Base-by-base conservation (phyloP, 2,797 vertebrate genomes). In the Falco columbarius region DNA sequence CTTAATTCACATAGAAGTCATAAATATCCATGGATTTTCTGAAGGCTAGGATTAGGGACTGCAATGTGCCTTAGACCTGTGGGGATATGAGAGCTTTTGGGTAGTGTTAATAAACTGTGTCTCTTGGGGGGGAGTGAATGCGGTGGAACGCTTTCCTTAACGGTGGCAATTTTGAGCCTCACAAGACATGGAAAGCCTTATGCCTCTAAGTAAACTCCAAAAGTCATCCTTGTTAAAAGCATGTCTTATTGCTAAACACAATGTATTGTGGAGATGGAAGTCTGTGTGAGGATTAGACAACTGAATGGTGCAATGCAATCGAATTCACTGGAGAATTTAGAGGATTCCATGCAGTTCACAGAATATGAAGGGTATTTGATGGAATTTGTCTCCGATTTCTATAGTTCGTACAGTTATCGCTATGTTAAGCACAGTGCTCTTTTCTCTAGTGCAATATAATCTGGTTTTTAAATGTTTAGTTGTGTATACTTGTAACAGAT, bases 281-380 rank as follows among this genome's bases (percentile, higher is more conserved):
- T 86, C 68, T 93, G 46, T 8, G 4, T 83, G 49, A 79, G 68
- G 82, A 91, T 96, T 97, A 95, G 71, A 65, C 59, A 83, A 46
- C 16, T 79, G 85, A 83, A 66, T 38, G 46, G 44, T 81, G 62
- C 47, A 59, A 52, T 59, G 22, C 42, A 72, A 62, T 68, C 11
- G 44, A 91, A 81, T 70, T 54, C 68, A 51, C 3, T 52, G 29
- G 74, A 54, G 94, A 89, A 55, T 92, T 89, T 82, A 80, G 74
- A 77, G 52, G 44, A 71, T 93, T 95, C 95, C 42, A 83, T 47
- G 71, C 38, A 82, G 27, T 68, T 77, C 59, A n/a, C 34, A 68
- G 70, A 81, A 55, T 68, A 40, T 3, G 9, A 75, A 55, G 26
- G 15, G 14, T 65, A 32, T 81, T 90, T 74, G 68, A 83, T 79